Base-by-base conservation (phyloP, 2,888 invertebrate genomes). In the Watsonalla binaria region DNA sequence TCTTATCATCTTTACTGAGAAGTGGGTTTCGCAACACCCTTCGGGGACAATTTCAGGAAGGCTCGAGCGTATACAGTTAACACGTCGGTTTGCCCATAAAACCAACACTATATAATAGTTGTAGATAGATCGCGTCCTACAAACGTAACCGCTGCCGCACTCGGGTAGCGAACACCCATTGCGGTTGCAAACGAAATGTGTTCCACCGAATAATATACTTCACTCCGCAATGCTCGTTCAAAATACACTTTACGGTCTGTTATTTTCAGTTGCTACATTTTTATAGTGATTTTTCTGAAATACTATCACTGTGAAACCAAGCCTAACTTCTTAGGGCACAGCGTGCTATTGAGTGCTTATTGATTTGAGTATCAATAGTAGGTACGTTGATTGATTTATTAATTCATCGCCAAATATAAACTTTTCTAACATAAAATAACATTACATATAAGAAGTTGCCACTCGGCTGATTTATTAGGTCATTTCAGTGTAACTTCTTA, bases 111-210 rank as follows among this genome's bases (percentile, higher is more conserved):
- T 24, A 24, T 24, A 24, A 24, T 24, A 24, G 24, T 24, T 2
- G 24, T 24, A 24, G 24, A 61, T 60, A 57, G 68, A 60, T 69
- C 54, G 59, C 68, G 53, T 48, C n/a, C 47, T 58, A 54, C 50
- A 52, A 33, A 33, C 48, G 48, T 39, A 46, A 67, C 68, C 68
- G 57, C 68, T 63, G 51, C 24, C 39, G 35, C 61, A 60, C 65
- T 60, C 61, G 59, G 68, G 51, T 49, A 63, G 50, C 54, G 65
- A 58, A 65, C 70, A 65, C 58, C 58, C 58, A 59, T 61, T 68
- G 68, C 45, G 68, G 70, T 70, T 56, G 50, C 59, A 54, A 53
- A 52, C 62, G 58, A 60, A 63, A 62, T 49, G 63, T 63, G 60
- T 58, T 54, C 53, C 46, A 61, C 59, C 61, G 60, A 68, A 68